A percentile compares a stretch with the other conserved stretches of the same genome.
phyloP scores from a whole-genome alignment of 1,140 invertebrate genomes.

The Copidosoma floridanum region DNA sequence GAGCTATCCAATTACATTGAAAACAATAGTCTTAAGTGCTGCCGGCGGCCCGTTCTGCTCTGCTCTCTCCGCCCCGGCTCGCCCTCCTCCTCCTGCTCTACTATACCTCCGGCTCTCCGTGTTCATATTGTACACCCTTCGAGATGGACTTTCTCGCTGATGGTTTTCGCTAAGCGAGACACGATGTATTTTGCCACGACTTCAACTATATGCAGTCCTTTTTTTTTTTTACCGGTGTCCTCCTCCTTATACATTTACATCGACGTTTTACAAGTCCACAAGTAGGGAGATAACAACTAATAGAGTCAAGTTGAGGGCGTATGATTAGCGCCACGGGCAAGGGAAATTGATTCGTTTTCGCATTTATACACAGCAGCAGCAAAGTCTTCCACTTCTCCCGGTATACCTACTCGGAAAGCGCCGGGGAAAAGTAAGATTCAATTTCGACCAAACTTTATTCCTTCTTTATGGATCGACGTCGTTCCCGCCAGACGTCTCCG shows the following conservation, averaged over 20 bases:
- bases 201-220: no score
- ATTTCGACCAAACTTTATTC: constrained; percentile 20
- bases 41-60: constrained; percentile 38
- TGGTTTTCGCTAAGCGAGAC: constrained; percentile 10
- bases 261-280: no score
- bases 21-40: constrained; percentile 60
- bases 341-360: no score
- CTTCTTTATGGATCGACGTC: constrained; percentile 15
- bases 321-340: no score
- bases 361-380: no score
- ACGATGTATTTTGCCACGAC: neutral
- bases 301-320: no score
- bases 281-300: no score
- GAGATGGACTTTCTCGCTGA: constrained; percentile 1
- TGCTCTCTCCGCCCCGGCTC: constrained; percentile 18
- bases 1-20: constrained; percentile 61
- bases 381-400: no score
- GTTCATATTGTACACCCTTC: no score
- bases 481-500: constrained; percentile 19
- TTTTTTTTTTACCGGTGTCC: constrained; percentile 40
- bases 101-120: neutral
- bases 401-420: no score
- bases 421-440: constrained; percentile 20
- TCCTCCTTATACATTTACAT: neutral
- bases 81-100: constrained; percentile 17